Base-by-base conservation (phyloP, 2,888 invertebrate genomes). In the Seladonia tumulorum region DNA sequence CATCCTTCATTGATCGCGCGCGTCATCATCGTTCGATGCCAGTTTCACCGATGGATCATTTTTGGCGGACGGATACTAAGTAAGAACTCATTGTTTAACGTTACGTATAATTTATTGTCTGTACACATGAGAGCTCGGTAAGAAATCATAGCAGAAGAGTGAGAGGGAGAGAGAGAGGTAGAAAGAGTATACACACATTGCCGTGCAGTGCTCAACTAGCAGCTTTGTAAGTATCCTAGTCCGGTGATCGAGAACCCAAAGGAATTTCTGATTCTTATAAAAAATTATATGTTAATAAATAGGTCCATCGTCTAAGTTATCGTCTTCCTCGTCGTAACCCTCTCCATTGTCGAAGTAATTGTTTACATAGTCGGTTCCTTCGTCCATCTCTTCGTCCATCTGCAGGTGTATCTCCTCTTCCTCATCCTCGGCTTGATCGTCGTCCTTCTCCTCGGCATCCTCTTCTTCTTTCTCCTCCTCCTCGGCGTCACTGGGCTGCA, bases 281-380 rank as follows among this genome's bases (percentile, higher is more conserved):
- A 60, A 76, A 63, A 42, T 73, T 60, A 57, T 74, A 83, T 47
- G 53, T 96, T 95, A 97, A 95, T 97, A 98, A 83, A 97, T 96
- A 74, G 98, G 97, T 22, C 98, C 98, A 95, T 98, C 98, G 94
- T 98, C 98, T 87, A 97, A 95, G 94, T 97, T 97, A 91, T 98
- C 98, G 93, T 98, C 98, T 91, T 98, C 98, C 85, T 98, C 98
- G 93, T 98, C 98, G 94, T 97, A 98, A 49, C 96, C 97, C 95
- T 98, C 98, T 1, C 98, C 98, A 94, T 98, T 98, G 94, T 98
- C 98, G 94, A 98, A 98, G 94, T 98, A 98, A 93, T 97, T 98
- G 91, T 98, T 97, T 0, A 97, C 97, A 93, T 98, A 98, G 94
- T 98, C 98, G 39, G 98, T 98, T 35, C 98, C 98, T 92, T 98